A percentile compares a stretch with the other conserved stretches of the same genome.
Evolutionary conservation across 2,797 vertebrate species (phyloP).

Genomic region (Iguana delicatissima): DNA sequence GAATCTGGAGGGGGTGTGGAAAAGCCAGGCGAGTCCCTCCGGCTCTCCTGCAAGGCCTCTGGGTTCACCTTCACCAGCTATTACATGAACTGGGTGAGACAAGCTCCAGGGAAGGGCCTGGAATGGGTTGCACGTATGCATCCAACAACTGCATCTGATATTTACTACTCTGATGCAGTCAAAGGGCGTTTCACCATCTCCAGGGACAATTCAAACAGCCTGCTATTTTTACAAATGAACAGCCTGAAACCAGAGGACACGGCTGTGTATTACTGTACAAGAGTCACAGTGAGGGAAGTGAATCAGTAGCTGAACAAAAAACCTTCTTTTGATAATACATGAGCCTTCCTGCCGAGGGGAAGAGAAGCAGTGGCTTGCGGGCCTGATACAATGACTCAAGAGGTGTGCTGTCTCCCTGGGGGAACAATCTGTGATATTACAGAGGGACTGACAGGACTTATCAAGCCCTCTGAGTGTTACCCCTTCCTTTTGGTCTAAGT

Average conservation of each 20-base stretch:
- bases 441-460: no score
- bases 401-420: no score
- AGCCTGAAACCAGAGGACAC: background rate
- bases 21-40: background rate
- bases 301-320: background rate
- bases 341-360: no score
- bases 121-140: background rate
- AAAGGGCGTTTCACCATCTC: background rate
- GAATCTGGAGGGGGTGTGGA: background rate
- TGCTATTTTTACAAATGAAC: background rate
- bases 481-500: no score
- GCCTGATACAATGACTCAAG: no score
- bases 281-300: background rate
- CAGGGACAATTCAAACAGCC: background rate
- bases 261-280: background rate
- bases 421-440: no score
- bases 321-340: background rate
- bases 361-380: no score
- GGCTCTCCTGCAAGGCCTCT: background rate
- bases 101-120: constrained; percentile 1
- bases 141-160: fast-evolving
- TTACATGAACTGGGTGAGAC: background rate
- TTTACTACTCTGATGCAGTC: background rate
- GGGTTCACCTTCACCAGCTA: constrained; percentile 9
- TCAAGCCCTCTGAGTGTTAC: no score